Evolutionary conservation across 2,113 vertebrate species (phyloP).

Genomic region (Setophaga coronata): DNA sequence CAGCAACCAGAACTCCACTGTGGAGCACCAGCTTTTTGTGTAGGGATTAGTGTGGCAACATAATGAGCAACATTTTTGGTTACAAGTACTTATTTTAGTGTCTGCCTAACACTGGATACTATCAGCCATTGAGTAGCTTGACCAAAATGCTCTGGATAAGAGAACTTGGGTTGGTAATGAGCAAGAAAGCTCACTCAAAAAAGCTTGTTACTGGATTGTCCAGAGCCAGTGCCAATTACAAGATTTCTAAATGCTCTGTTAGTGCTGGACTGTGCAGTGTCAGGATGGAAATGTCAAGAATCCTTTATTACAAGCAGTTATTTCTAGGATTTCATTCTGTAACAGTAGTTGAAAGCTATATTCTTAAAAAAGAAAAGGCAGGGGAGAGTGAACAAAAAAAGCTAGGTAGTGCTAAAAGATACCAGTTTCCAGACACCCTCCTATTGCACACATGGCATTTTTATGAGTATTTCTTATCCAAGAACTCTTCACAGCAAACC

Average conservation of each 20-base stretch:
- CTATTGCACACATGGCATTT: background rate
- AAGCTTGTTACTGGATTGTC: background rate
- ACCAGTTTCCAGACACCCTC: background rate
- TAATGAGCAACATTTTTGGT: background rate
- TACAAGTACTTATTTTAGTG: background rate
- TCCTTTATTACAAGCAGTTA: background rate
- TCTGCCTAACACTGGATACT: background rate
- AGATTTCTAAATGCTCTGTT: background rate
- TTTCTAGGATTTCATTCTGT: background rate
- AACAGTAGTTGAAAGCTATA: background rate
- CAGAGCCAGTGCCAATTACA: background rate
- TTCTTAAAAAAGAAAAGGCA: background rate
- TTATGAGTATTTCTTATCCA: background rate
- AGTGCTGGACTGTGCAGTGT: background rate
- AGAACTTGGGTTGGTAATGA: background rate
- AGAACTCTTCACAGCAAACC: background rate
- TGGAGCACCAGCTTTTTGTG: background rate
- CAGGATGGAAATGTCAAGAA: background rate
- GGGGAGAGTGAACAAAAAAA: background rate
- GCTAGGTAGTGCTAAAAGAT: background rate
- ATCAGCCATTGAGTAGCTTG: background rate
- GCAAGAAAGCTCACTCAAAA: background rate
- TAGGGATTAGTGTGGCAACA: background rate
- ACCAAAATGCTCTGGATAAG: background rate
- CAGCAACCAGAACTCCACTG: background rate